Base-by-base conservation (phyloP, 1,140 invertebrate species). In the Drosophila ogumai region DNA sequence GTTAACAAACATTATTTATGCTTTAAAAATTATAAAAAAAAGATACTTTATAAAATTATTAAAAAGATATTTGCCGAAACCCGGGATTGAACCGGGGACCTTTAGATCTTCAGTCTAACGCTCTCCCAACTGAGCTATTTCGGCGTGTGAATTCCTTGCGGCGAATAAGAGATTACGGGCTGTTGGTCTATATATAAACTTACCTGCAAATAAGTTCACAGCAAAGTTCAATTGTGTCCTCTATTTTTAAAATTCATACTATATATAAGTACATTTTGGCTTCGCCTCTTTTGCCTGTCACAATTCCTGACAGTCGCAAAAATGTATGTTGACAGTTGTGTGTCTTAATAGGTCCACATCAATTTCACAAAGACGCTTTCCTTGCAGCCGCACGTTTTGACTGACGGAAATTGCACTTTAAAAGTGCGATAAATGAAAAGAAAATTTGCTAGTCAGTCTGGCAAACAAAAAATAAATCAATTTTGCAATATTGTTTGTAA, bases 101-200 rank as follows among this genome's bases (percentile, higher is more conserved):
- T 96, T 95, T 95, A 96, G 95, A 96, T 95, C 95, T 95, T 95
- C 95, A 95, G 95, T 95, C 95, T 96, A 95, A 95, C 95, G 95
- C 95, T 96, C 95, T 96, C 95, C 95, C 95, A 95, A 95, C 95
- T 95, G 95, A 95, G 95, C 95, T 95, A 95, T 95, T 95, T 95
- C 95, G 95, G 95, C 95, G 1, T 5, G 2, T 50, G 50, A 6
- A 0, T 8, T 8, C 0, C 0, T 1, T 0, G 1, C 4, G 12
- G 4, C 59, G 1, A 44, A 50, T 17, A 19, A 54, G 5, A 5
- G 17, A 60, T 28, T 64, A 60, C 36, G 15, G 1, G 17, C 7
- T 17, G 44, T 3, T 8, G 15, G 13, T 36, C 15, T 47, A 25
- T 56, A 46, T 56, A 15, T 25, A 52, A 15, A 49, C 15, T 32